phyloP scores from a whole-genome alignment of 2,113 vertebrate genomes.

The Terrapene triunguis region DNA sequence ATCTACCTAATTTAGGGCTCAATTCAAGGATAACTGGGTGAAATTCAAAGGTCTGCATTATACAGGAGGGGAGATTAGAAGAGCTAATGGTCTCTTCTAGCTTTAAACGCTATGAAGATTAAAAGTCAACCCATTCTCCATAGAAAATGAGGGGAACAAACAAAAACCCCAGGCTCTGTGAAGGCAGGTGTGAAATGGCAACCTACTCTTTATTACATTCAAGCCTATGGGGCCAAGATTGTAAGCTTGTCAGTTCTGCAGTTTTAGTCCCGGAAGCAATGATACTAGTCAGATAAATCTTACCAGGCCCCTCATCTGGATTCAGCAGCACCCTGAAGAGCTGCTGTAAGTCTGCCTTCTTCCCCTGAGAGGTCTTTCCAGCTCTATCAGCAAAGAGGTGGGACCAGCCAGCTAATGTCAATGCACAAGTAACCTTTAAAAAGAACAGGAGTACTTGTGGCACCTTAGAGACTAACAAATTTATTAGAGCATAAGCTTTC shows the following conservation, averaged over 20 bases:
- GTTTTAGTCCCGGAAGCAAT: not conserved
- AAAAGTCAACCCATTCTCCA: not conserved
- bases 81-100: not conserved
- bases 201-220: not conserved
- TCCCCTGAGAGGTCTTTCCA: not conserved
- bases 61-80: not conserved
- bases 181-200: not conserved
- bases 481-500: too few relatives aligned
- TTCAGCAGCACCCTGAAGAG: not conserved
- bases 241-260: not conserved
- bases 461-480: too few relatives aligned
- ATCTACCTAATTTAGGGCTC: not conserved
- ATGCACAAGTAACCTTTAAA: not conserved
- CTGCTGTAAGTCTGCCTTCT: not conserved
- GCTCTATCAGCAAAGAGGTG: not conserved
- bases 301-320: not conserved
- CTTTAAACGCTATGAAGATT: not conserved
- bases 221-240: not conserved
- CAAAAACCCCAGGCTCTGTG: not conserved
- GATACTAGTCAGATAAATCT: not conserved
- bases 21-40: not conserved
- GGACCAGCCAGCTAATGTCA: not conserved
- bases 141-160: not conserved
- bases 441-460: too few relatives aligned
- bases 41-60: not conserved